Base-by-base conservation (phyloP, 1,140 invertebrate genomes). In the Scaptomyza hsui region DNA sequence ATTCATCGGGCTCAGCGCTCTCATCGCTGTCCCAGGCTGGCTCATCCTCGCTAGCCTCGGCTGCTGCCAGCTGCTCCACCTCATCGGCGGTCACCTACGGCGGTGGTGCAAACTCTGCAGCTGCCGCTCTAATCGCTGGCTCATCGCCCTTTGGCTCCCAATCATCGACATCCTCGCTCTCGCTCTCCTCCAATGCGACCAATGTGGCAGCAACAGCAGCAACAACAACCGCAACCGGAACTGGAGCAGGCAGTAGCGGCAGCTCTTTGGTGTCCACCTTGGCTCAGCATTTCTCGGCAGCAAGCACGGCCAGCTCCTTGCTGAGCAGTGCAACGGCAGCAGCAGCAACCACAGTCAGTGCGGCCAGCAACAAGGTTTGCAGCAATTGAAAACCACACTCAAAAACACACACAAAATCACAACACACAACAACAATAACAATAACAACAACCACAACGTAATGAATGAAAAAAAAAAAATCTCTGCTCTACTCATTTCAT, bases 341-440 rank as follows among this genome's bases (percentile, higher is more conserved):
- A 35, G 56, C 80, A 29, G 37, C 76, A 52, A 57, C 41, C 60
- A 74, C 76, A 52, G 65, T 35, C 72, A 78, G 62, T 44, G 63
- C 65, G 47, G 51, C 67, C 55, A 81, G 79, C 71, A 90, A 75
- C 75, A 90, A 90, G 88, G 88, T 90, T 90, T 90, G 88, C 80
- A 75, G 75, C 42, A 32, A 51, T 72, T 65, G 15, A 56, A 47
- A 53, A 24, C 21, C 13, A 39, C 57, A 69, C 18, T 15, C 2
- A 35, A 12, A 35, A n/a, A 63, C 48, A 39, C 16, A 47, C 37
- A 26, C 18, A 42, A 26, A 42, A 26, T 44, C 7, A 48, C n/a
- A 53, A 53, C 24, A 49, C 19, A 62, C 45, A 53, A 35, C 56
- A 59, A 42, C 61, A 47, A 56, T n/a, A 49, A 16, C 41, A 12